Conservation (phyloP, 2,113 vertebrate species). For the Upupa epops region DNA sequence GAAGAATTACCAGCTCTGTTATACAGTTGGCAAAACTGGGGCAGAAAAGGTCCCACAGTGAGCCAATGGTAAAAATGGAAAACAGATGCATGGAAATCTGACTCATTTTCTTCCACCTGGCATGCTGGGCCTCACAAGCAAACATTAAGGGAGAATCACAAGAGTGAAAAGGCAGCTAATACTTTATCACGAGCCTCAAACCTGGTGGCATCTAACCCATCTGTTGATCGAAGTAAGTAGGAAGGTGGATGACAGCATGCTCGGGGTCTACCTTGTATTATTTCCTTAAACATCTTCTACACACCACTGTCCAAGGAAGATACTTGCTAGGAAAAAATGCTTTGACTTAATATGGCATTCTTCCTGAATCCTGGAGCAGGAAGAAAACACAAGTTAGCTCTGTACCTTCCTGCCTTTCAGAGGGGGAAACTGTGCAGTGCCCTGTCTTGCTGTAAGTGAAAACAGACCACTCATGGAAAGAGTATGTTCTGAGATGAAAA, state of each 20-base stretch:
- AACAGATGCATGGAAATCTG: not conserved
- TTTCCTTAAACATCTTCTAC: not conserved
- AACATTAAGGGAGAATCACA: not conserved
- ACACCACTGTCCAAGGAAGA: not conserved
- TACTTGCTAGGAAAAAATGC: not conserved
- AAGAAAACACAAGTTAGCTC: not conserved
- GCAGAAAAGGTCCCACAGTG: not conserved
- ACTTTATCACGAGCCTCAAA: not conserved
- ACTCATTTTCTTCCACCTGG: not conserved
- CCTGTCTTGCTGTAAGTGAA: conserved; percentile 23
- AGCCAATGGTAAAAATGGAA: not conserved
- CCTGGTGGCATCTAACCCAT: not conserved
- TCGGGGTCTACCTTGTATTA: not conserved
- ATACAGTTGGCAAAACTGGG: not conserved
- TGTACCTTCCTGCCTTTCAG: not conserved
- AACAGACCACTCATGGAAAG: conserved; percentile 17
- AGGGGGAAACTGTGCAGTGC: not conserved
- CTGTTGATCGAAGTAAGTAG: not conserved
- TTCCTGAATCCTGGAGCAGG: not conserved
- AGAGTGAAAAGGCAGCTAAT: not conserved
- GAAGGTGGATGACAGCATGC: not conserved
- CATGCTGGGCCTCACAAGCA: not conserved
- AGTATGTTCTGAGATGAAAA: not conserved
- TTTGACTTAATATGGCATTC: not conserved
- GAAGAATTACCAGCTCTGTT: not conserved